Conservation (phyloP, 2,888 invertebrate species). For the Dromius quadrimaculatus region DNA sequence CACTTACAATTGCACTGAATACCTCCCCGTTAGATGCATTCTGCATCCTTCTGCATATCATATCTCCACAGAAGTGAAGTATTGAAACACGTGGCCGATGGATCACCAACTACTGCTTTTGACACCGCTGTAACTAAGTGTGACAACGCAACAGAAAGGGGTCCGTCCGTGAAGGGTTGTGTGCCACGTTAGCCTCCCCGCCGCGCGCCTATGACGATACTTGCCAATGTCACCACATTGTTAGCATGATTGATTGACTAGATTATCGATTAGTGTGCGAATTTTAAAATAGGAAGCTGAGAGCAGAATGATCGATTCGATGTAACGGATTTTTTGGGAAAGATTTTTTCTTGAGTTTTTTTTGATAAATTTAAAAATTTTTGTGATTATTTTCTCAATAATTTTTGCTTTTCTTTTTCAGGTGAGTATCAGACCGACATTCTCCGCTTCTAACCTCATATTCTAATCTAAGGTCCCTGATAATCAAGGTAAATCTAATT, state of each 20-base stretch:
- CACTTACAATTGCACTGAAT: too few species aligned
- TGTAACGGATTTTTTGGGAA: conserved; percentile 30
- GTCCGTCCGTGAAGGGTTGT: conserved; percentile 28
- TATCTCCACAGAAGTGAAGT: neutral
- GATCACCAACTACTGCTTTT: conserved; percentile 26
- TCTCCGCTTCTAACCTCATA: too few species aligned
- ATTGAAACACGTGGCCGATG: conserved; percentile 26
- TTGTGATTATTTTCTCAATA: too few species aligned
- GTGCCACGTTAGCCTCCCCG: neutral
- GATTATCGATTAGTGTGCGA: conserved; percentile 41
- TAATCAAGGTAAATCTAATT: too few species aligned
- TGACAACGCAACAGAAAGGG: conserved; percentile 28
- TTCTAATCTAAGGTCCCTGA: too few species aligned
- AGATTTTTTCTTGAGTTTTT: neutral
- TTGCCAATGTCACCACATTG: conserved; percentile 62
- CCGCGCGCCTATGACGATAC: conserved; percentile 53
- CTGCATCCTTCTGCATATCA: conserved; percentile 2
- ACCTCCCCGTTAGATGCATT: too few species aligned
- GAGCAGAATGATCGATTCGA: conserved; percentile 26
- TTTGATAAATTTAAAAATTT: too few species aligned
- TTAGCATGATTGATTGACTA: conserved; percentile 60
- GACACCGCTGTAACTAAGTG: conserved; percentile 30
- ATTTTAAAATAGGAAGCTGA: neutral
- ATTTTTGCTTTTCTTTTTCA: too few species aligned
- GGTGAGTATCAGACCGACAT: too few species aligned